phyloP scores from a whole-genome alignment of 2,797 vertebrate species.

The Geotria australis region DNA sequence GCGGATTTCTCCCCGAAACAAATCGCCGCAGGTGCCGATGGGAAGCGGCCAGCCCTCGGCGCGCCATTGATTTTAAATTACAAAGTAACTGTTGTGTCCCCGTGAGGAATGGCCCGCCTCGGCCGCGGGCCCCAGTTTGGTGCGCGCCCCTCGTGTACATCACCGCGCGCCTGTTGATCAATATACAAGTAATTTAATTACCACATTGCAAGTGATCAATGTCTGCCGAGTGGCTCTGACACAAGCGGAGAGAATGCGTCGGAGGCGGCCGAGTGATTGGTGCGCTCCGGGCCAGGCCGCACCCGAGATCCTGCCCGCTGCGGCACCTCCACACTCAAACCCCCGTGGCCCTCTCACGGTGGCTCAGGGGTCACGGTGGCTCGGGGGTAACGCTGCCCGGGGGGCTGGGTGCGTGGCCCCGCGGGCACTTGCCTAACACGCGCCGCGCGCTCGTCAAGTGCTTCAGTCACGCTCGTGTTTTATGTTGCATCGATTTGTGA shows the following conservation, averaged over 20 bases:
- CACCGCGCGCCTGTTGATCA: neutral
- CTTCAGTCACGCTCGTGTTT: no score
- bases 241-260: neutral
- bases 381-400: no score
- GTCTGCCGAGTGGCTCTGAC: neutral
- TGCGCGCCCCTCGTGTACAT: neutral
- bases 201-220: neutral
- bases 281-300: no score
- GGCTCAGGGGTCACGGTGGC: no score
- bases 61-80: constrained; percentile 23
- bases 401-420: no score
- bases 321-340: no score
- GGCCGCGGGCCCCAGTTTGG: neutral
- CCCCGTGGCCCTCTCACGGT: no score
- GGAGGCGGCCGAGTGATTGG: no score
- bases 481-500: no score
- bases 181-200: neutral
- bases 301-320: no score
- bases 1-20: constrained; percentile 8
- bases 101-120: constrained; percentile 6
- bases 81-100: constrained; percentile 20
- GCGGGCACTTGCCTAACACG: no score
- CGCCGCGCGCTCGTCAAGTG: no score
- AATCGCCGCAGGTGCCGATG: constrained; percentile 15
- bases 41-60: constrained; percentile 14